Base-by-base conservation (phyloP, 2,797 vertebrate genomes). In the Scolopax bukidnonensis region DNA sequence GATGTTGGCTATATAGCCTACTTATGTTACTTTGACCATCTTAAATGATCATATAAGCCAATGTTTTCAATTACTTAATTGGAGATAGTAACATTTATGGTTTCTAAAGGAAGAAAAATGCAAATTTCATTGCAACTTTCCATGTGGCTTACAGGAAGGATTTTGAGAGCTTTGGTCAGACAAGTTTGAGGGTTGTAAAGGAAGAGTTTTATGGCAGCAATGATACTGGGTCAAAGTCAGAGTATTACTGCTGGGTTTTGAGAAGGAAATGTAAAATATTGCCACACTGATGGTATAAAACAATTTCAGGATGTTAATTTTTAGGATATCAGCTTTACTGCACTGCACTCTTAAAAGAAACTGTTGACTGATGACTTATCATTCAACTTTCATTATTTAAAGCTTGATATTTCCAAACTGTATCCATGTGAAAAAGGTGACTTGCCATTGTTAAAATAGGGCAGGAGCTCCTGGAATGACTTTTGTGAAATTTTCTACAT, bases 361-460 rank as follows among this genome's bases (percentile, higher is more conserved):
- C 40, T 75, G 10, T 53, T 47, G 25, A 17, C 41, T 50, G 38
- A 87, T 51, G 45, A 70, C 53, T 87, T 92, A 76, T 59, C 48
- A 76, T 89, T 83, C 87, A 94, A 23, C 10, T 92, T 50, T 71
- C 45, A 63, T 79, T 94, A 60, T 30, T 64, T 81, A 38, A 63
- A 36, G 38, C 33, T 41, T 68, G 78, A 24, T 76, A 84, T 64
- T 92, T 83, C 47, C 28, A 75, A 41, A 78, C 25, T 7, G 19
- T 60, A 67, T 41, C 41, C 16, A 47, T 4, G 11, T 71, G 25
- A 87, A 83, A 85, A 92, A 83, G 28, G 16, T 20, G 47, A 74
- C 59, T 93, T 78, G 18, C 18, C 83, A 43, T 81, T 96, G 96
- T 87, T 64, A 81, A 89, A 95, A 82, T 41, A 88, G 65, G 68